Evolutionary conservation across 1,140 invertebrate genomes (phyloP), one percentile per base, ranked within the genome.

Genomic region (Cylas formicarius): DNA sequence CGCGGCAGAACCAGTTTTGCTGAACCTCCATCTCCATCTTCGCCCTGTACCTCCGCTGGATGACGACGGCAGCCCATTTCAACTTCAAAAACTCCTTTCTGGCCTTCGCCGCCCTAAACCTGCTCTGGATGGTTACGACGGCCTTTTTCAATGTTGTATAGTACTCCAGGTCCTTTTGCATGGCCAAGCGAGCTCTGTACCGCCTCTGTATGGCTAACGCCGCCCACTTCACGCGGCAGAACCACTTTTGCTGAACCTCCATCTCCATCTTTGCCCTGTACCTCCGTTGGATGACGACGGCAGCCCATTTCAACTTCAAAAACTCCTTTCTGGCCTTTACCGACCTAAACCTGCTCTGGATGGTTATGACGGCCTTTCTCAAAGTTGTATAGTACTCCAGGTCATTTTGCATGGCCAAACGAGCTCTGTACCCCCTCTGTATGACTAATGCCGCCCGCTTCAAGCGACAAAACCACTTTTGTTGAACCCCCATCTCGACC

Each of bases 291-390:
- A 69, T 48, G 13, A 47, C 38, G n/a, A 58, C 34, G 13, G 47
- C 42, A n/a, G 60, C 58, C 35, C 58, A 20, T 57, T 58, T 65
- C 26, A 60, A 40, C 35, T 45, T 44, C 24, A 66, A 29, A 35
- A 65, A 67, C 17, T 27, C 20, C 7, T 18, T 33, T 47, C 48
- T 49, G 0, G 37, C 13, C 32, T 57, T 56, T 19, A 60, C 56
- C 9, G 64, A 56, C 57, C 60, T 68, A 45, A 65, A 71, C 50
- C 63, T 63, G 2, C 24, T 57, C 56, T 81, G 77, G 23, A 80
- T 61, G 2, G 47, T 29, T 9, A 64, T 52, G 13, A 60, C 62
- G 7, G 68, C 60, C 3, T 56, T 49, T 44, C 60, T 63, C 5
- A 70, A 47, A 4, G 55, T 44, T 2, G 72, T 5, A 45, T 72